Percentiles rank a stretch among this genome's conserved stretches.
Evolutionary conservation across 1,140 invertebrate species (phyloP).

Genomic region (Batillaria attramentaria): DNA sequence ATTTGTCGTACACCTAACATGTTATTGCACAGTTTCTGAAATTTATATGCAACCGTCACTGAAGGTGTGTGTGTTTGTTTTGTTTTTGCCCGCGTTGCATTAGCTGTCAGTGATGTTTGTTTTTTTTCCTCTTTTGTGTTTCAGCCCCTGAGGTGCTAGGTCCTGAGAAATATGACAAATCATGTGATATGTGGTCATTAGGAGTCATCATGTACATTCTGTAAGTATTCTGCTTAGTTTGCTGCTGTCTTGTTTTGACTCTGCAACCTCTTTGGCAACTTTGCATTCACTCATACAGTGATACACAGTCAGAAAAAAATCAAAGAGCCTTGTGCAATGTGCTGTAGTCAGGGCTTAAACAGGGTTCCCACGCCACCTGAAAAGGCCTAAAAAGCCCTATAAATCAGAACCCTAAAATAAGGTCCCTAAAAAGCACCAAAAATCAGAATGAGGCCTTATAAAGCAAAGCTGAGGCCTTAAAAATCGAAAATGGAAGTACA

Average conservation of each 20-base stretch:
- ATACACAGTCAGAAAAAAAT: too few species aligned
- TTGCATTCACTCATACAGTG: background rate
- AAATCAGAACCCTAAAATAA: too few species aligned
- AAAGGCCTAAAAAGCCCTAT: too few species aligned
- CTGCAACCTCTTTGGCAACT: background rate
- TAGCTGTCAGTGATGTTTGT: background rate
- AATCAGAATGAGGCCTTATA: too few species aligned
- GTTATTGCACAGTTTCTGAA: too few species aligned
- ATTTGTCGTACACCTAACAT: too few species aligned
- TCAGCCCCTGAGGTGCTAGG: conserved; percentile 94
- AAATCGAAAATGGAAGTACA: too few species aligned
- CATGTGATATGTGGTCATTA: conserved; percentile 98
- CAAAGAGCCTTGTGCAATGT: too few species aligned
- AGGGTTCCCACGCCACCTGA: background rate
- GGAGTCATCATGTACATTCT: conserved; percentile 99
- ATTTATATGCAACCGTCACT: too few species aligned
- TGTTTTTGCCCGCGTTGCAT: background rate
- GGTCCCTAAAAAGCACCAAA: too few species aligned
- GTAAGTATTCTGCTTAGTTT: conserved; percentile 76
- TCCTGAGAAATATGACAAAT: conserved; percentile 98
- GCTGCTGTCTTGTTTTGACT: background rate
- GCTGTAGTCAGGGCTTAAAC: too few species aligned
- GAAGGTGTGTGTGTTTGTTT: background rate
- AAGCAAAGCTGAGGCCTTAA: too few species aligned
- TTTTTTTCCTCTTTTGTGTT: conserved; percentile 54